phyloP scores from a whole-genome alignment of 1,140 invertebrate genomes.

The Bombus superbus region DNA sequence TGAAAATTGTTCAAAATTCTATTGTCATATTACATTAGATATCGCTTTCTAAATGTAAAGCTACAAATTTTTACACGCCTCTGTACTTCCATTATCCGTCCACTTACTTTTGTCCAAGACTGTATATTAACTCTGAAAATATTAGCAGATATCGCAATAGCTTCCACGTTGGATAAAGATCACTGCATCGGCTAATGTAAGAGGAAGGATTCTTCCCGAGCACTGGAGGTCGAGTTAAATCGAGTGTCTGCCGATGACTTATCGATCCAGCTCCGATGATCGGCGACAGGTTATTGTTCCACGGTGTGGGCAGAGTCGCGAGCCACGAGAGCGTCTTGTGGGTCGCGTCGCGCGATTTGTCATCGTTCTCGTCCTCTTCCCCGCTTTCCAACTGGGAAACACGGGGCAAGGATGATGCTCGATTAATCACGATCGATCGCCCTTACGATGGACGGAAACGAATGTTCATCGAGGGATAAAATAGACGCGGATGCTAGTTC shows the following conservation, averaged over 20 bases:
- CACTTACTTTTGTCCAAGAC: too few relatives aligned
- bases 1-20: too few relatives aligned
- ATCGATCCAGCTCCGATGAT: constrained; percentile 59
- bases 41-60: too few relatives aligned
- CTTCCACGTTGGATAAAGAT: not conserved
- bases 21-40: too few relatives aligned
- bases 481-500: not conserved
- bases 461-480: not conserved
- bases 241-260: constrained; percentile 61
- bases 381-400: not conserved
- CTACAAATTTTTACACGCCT: too few relatives aligned
- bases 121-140: too few relatives aligned
- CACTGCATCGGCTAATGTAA: not conserved
- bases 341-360: constrained; percentile 64
- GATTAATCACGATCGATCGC: constrained; percentile 48
- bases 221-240: constrained; percentile 55
- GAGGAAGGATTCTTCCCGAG: not conserved
- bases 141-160: too few relatives aligned
- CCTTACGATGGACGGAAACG: constrained; percentile 2
- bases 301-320: constrained; percentile 40
- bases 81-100: too few relatives aligned
- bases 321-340: constrained; percentile 52
- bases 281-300: constrained; percentile 66
- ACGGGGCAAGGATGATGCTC: constrained; percentile 29
- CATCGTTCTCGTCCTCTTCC: constrained; percentile 66